Base-by-base conservation (phyloP, 2,797 vertebrate species). In the Coluber constrictor region DNA sequence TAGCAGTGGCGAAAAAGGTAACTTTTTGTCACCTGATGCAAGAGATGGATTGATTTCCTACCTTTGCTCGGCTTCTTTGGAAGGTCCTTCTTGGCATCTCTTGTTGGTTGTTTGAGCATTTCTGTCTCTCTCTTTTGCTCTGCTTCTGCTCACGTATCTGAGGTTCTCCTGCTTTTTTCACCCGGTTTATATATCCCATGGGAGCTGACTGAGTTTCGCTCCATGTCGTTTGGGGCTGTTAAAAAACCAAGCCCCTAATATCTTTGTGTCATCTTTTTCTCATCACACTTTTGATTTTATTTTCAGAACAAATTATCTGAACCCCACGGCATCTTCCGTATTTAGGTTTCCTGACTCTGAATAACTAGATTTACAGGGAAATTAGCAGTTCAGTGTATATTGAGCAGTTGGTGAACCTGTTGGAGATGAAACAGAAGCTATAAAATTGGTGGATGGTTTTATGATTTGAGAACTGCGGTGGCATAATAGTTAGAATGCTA, bases 11-110 rank as follows among this genome's bases (percentile, higher is more conserved):
- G 18, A 74, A 74, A 70, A 37, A 1, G 11, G 7, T 25, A 18
- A 4, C 16, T 9, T 51, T 51, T 51, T 51, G 6, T 51, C 47
- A 51, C 1, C 20, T 0, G 18, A 74, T 5, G 9, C 63, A 6
- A 3, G 20, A 18, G 1, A 11, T 2, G 4, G 8, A 9, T 43
- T 27, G 88, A 23, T 3, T 20, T 70, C 90, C 79, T 91, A 93
- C 92, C 92, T 91, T 91, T 6, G 13, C 20, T 7, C 0, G 56
- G 6, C 5, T 2, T 7, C n/a, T 79, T 18, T 2, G 0, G 5
- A 15, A 10, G 10, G 9, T 47, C 7, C n/a, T 51, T 5, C 51
- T 47, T 6, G 0, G 1, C 25, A 3, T 9, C 25, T 4, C 20
- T 54, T 32, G 3, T 29, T 43, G 11, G 23, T 4, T n/a, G 8